Base-by-base conservation (phyloP, 2,113 vertebrate genomes). In the Miniopterus natalensis region DNA sequence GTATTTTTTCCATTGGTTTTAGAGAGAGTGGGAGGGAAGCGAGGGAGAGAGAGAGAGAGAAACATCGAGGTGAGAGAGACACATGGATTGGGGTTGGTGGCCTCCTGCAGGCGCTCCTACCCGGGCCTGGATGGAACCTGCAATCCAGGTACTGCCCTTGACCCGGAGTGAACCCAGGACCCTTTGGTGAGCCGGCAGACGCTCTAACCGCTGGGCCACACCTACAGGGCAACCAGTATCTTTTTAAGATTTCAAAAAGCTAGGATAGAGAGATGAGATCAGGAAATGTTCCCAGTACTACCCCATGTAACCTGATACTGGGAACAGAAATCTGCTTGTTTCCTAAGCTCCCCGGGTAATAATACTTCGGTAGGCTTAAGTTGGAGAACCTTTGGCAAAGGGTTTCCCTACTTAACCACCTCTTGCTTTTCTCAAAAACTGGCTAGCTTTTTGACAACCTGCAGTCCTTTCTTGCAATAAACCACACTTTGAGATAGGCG, bases 361-460 rank as follows among this genome's bases (percentile, higher is more conserved):
- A 51, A 81, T 45, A 51, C 14, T n/a, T 59, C 29, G 68, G 17
- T 40, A 63, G 1, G 0, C 18, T 63, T 25, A 18, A 40, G 45
- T 47, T 49, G 65, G 51, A 92, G 42, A 89, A 55, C 29, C 4
- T 88, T 13, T 86, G 65, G 31, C 40, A 14, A 12, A 73, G 14
- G 55, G 4, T 85, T 92, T 84, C 21, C 79, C 59, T 78, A 23
- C 6, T 31, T 71, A 71, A 75, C 70, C 10, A 36, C n/a, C 21
- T 80, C 63, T 84, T 12, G 9, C 66, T 80, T 77, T 84, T 80
- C 73, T 96, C 36, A 68, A 78, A 94, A 84, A n/a, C n/a, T 51
- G 49, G 4, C 45, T 86, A 53, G 31, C 65, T 31, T 15, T 47
- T 47, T 55, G 59, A 80, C 65, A 66, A 45, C 59, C 59, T 53